Evolutionary conservation across 2,888 invertebrate species (phyloP), one percentile per base, ranked within the genome.

Genomic region (Carabus problematicus): DNA sequence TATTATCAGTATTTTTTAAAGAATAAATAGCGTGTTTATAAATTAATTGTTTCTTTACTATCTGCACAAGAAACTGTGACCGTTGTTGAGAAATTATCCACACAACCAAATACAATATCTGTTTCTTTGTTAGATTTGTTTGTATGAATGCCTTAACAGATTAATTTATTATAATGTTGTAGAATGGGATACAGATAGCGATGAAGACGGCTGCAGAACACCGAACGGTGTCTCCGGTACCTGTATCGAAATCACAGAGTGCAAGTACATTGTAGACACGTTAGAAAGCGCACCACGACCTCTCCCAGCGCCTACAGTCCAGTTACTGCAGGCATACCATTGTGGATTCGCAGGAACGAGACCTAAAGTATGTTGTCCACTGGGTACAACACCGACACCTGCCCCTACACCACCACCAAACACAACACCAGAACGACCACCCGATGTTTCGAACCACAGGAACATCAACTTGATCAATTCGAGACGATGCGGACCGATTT

Each of bases 291-390:
- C 72, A 0, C 73, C 74, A 55, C 72, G 73, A 54, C 77, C 77
- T 6, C 52, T 77, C 41, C 70, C 75, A 0, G 67, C 71, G 8
- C 14, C 70, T 9, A 71, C 74, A n/a, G 55, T 70, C 8, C 55
- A 72, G 6, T 60, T 71, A 18, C 45, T 77, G 3, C 73, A 75
- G 55, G 40, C 71, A 3, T 74, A 75, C 39, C 79, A 79, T 11
- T 86, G 87, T 72, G 85, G 85, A 18, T 84, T 76, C 63, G 77
- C 79, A 14, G 79, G 80, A 1, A 75, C 8, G 40, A 9, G 4
- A 29, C 85, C 86, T 0, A 82, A 86, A 82, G 84, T 90, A 52
- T 88, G 88, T 77, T 89, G 89, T 73, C 84, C 85, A 1, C 79
- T 70, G 3, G 64, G 58, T 2, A 72, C 73, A n/a, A 73, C 74